Evolutionary conservation across 2,113 vertebrate genomes (phyloP).

Genomic region (Vombatus ursinus): DNA sequence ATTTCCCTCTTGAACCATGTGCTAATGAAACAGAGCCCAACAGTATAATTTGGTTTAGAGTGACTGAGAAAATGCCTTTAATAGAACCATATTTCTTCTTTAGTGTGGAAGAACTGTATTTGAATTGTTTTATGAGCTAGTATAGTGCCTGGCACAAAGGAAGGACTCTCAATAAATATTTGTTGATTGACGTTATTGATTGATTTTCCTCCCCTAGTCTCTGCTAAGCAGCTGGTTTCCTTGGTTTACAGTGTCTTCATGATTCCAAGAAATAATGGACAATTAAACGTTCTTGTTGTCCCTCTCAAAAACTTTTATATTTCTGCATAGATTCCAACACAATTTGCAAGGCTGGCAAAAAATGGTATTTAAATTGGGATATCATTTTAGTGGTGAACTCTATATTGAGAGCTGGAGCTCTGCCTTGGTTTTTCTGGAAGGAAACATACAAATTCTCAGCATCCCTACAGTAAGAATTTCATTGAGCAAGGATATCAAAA

Average conservation of each 20-base stretch:
- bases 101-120: neutral
- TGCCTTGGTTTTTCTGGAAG: neutral
- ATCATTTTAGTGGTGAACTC: neutral
- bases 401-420: neutral
- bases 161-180: neutral
- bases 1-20: neutral
- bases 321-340: neutral
- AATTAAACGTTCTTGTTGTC: neutral
- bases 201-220: neutral
- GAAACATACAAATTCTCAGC: neutral
- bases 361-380: neutral
- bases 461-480: neutral
- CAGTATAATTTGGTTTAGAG: neutral
- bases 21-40: slow-evolving; percentile 17
- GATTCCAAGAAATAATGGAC: neutral
- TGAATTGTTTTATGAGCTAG: slow-evolving; percentile 10
- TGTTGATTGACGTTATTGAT: neutral
- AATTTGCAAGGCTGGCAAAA: neutral
- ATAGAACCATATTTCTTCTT: neutral
- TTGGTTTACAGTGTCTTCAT: neutral
- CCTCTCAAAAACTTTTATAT: neutral
- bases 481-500: neutral
- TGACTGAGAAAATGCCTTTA: slow-evolving; percentile 6
- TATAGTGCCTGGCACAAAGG: neutral
- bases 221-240: neutral